A percentile compares a stretch with the other conserved stretches of the same genome.
phyloP scores from a whole-genome alignment of 2,797 vertebrate species.

The Crypturellus tataupa region DNA sequence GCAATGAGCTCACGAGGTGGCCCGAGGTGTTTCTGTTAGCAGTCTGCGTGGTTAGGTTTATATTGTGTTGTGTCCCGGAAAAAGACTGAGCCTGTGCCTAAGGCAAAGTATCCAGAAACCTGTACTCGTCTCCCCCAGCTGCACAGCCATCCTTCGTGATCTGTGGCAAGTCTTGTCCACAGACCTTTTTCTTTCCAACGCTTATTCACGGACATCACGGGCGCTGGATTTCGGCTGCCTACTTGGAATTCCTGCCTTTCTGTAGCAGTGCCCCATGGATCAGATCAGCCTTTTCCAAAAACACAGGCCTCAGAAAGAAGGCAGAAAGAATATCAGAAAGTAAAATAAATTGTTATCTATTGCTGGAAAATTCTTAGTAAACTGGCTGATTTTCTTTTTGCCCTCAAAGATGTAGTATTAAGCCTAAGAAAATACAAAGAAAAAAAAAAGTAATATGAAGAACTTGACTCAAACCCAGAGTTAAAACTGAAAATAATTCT shows the following conservation, averaged over 20 bases:
- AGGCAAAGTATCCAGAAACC: background rate
- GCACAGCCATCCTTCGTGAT: background rate
- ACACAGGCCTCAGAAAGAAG: background rate
- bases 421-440: background rate
- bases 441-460: background rate
- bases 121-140: background rate
- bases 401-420: conserved; percentile 4
- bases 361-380: background rate
- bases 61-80: background rate
- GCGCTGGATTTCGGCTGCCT: background rate
- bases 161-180: background rate
- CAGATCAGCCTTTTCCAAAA: background rate
- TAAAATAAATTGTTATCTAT: background rate
- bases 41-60: background rate
- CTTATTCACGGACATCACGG: background rate
- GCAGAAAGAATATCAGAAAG: background rate
- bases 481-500: conserved; percentile 51
- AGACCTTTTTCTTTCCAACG: background rate
- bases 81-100: background rate
- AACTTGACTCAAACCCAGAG: conserved; percentile 15
- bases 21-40: background rate
- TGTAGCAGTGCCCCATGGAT: background rate
- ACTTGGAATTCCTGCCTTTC: background rate
- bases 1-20: background rate
- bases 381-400: background rate